Evolutionary conservation across 2,113 vertebrate species (phyloP).

Genomic region (Osmerus mordax): DNA sequence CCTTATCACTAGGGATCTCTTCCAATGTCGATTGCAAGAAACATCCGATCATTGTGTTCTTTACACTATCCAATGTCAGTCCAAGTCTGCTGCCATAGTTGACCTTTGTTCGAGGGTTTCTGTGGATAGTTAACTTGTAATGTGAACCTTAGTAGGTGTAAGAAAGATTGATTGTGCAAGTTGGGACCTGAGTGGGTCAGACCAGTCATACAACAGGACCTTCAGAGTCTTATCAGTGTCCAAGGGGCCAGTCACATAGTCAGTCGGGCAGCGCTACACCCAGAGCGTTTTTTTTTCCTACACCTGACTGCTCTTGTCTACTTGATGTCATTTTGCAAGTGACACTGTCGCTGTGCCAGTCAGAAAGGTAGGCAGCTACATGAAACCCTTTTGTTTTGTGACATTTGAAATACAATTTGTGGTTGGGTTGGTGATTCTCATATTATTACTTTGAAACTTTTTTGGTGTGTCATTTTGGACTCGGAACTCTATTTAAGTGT

Average conservation of each 20-base stretch:
- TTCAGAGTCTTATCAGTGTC: conserved; percentile 12
- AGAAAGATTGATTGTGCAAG: conserved; percentile 29
- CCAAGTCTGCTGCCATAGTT: conserved; percentile 16
- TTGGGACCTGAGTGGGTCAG: neutral
- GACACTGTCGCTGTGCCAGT: neutral
- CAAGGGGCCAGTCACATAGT: conserved; percentile 6
- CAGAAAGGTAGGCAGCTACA: conserved; percentile 41
- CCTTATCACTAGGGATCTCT: too few species aligned
- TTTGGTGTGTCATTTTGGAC: too few species aligned
- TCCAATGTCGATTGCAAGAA: too few species aligned
- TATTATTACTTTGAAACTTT: too few species aligned
- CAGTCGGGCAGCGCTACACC: conserved; percentile 23
- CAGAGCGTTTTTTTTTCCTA: neutral
- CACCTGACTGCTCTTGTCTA: conserved; percentile 7
- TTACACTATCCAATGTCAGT: neutral
- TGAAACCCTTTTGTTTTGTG: neutral
- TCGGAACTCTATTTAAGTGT: too few species aligned
- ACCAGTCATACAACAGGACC: neutral
- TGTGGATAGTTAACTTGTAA: conserved; percentile 17
- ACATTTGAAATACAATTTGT: neutral
- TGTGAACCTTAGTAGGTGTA: conserved; percentile 4
- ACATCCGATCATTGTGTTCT: too few species aligned
- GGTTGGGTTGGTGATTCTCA: too few species aligned
- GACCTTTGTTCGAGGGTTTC: conserved; percentile 25
- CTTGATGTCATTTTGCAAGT: conserved; percentile 21